Conservation (phyloP, 2,113 vertebrate species). For the Falcunculus frontatus region DNA sequence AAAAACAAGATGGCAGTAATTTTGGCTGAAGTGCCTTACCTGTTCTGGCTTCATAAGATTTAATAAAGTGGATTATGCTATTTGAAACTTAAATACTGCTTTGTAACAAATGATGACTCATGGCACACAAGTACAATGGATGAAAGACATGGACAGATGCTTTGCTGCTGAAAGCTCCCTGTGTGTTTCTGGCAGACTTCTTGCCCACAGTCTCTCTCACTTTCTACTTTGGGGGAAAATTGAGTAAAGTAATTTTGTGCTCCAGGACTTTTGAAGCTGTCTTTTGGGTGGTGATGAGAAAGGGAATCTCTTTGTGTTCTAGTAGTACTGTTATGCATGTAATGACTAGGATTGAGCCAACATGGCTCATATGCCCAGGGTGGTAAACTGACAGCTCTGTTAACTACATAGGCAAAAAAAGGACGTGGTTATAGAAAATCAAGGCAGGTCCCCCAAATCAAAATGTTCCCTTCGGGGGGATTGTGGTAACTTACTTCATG, state of each 20-base stretch:
- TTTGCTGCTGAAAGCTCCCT: background rate
- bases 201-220: background rate
- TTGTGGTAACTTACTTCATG: background rate
- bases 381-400: background rate
- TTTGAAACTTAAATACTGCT: background rate
- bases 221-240: background rate
- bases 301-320: background rate
- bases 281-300: background rate
- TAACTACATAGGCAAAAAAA: background rate
- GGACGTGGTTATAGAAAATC: background rate
- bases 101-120: background rate
- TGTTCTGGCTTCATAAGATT: background rate
- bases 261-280: background rate
- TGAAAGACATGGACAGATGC: background rate
- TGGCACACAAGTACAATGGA: background rate
- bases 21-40: background rate
- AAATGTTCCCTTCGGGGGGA: background rate
- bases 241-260: background rate
- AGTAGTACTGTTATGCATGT: background rate
- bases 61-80: background rate
- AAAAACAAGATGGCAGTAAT: background rate
- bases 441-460: background rate
- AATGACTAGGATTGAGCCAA: background rate
- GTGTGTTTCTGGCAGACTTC: background rate
- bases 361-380: background rate